Evolutionary conservation across 2,113 vertebrate species (phyloP).

Genomic region (Camelus dromedarius): DNA sequence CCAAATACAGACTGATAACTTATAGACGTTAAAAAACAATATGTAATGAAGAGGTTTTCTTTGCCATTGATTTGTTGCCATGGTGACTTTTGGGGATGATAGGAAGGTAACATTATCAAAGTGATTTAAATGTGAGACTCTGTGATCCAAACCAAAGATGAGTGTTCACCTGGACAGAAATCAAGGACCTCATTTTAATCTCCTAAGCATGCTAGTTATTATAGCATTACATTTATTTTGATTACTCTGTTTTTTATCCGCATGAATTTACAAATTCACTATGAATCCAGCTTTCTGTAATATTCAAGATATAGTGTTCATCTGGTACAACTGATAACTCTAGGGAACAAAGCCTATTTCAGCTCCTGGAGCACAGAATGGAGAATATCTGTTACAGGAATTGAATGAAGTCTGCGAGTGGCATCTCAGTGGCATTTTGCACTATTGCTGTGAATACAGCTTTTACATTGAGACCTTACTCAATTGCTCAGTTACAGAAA

Average conservation of each 20-base stretch:
- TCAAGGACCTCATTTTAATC: neutral
- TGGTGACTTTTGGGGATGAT: neutral
- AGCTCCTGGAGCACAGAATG: neutral
- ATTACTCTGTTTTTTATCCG: neutral
- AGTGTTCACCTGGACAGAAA: neutral
- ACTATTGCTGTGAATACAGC: neutral
- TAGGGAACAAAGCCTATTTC: neutral
- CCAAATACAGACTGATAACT: neutral
- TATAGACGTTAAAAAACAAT: neutral
- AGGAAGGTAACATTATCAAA: neutral
- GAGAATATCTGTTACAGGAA: neutral
- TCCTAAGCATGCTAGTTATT: neutral
- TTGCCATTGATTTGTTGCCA: neutral
- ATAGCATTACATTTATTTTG: neutral
- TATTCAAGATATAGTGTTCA: neutral
- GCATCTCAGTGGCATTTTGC: constrained; percentile 23
- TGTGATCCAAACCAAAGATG: neutral
- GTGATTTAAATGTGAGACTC: neutral
- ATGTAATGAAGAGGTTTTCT: neutral
- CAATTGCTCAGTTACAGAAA: constrained; percentile 27
- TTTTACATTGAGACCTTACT: neutral
- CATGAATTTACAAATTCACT: neutral
- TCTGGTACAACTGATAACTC: neutral
- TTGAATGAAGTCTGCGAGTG: neutral
- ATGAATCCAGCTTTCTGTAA: neutral